Conservation (phyloP, 35 echinoderm and acorn worm genomes). For the Lytechinus pictus region DNA sequence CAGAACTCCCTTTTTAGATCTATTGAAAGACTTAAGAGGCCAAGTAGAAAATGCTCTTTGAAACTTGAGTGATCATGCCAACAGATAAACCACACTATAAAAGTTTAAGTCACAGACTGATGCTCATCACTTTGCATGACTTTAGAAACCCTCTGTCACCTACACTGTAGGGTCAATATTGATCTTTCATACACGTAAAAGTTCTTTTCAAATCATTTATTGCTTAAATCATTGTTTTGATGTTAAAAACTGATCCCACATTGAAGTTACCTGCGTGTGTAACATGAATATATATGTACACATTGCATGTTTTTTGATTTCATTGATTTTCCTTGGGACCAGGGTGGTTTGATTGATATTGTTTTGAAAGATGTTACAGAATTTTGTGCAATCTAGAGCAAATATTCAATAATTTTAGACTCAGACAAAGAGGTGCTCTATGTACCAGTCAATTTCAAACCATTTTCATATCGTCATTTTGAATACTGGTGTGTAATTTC, state of each 20-base stretch:
- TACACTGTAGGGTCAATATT: background rate
- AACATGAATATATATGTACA: background rate
- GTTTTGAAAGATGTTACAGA: background rate
- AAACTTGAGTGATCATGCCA: background rate
- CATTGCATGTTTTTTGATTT: background rate
- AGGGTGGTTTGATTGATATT: background rate
- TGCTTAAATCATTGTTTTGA: background rate
- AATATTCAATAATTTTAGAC: background rate
- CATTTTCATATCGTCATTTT: too few species aligned
- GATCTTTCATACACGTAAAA: background rate
- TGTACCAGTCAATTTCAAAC: too few species aligned
- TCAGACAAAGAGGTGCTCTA: too few species aligned
- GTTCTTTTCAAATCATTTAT: too few species aligned
- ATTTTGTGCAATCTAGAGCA: background rate
- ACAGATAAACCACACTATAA: background rate
- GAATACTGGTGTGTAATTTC: too few species aligned
- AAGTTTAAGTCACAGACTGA: background rate
- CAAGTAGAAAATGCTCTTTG: background rate
- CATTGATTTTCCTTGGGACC: background rate
- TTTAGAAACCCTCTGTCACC: background rate
- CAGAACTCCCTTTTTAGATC: background rate
- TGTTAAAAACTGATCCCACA: background rate
- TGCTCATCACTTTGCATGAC: background rate
- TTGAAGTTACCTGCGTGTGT: background rate
- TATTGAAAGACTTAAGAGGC: background rate